These are phyloP conservation scores for Lophius americanus DNA, from an alignment of 2,797 vertebrate species.

Conservation along the genomic window DNA sequence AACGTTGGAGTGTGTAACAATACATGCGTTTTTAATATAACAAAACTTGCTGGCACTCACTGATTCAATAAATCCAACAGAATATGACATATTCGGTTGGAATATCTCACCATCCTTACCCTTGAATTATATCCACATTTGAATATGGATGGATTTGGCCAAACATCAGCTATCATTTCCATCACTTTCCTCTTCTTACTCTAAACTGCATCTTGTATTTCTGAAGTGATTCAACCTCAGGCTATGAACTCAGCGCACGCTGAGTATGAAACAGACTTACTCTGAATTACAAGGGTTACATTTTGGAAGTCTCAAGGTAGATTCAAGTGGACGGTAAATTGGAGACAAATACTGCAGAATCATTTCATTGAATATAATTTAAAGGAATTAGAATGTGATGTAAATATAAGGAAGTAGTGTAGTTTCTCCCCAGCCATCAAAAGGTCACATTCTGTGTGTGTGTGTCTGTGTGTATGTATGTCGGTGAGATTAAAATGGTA, in stretches of 20 bases:
- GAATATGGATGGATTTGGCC: slow-evolving; percentile 37
- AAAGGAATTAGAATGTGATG: too few relatives aligned
- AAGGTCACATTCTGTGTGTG: too few relatives aligned
- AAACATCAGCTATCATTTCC: slow-evolving; percentile 24
- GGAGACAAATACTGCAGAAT: too few relatives aligned
- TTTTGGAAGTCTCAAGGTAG: slow-evolving; percentile 8
- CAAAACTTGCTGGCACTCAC: not conserved
- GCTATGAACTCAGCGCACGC: slow-evolving; percentile 24
- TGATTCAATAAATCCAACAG: slow-evolving; percentile 7
- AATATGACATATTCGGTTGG: slow-evolving; percentile 16
- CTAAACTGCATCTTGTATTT: slow-evolving; percentile 33
- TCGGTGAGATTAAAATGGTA: too few relatives aligned
- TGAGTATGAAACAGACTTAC: slow-evolving; percentile 20
- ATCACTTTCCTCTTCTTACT: slow-evolving; percentile 10
- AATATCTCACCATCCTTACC: slow-evolving; percentile 6
- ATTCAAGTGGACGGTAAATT: not conserved
- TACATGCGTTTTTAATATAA: not conserved
- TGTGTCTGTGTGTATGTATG: too few relatives aligned
- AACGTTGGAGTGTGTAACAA: too few relatives aligned
- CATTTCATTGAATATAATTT: too few relatives aligned
- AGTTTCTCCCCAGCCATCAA: too few relatives aligned
- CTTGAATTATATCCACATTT: slow-evolving; percentile 22
- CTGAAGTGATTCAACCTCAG: slow-evolving; percentile 36
- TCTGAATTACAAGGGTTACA: slow-evolving; percentile 16
- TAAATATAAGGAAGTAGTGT: too few relatives aligned